Conservation (phyloP, 2,113 vertebrate genomes). For the Tetrax tetrax region DNA sequence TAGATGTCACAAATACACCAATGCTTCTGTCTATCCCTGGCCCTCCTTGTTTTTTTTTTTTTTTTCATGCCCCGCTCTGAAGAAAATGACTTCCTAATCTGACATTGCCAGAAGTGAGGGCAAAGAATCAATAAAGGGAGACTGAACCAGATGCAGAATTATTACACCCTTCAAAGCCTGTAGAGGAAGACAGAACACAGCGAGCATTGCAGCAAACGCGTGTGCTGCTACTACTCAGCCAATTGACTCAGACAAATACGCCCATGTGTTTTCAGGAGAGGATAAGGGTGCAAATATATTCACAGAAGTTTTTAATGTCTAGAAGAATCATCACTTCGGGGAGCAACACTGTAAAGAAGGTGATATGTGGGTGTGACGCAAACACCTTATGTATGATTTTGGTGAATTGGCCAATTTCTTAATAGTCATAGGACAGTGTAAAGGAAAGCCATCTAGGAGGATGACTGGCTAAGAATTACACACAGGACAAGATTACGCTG, state of each 20-base stretch:
- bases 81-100: background rate
- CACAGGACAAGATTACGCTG: background rate
- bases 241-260: background rate
- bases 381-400: background rate
- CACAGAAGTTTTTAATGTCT: background rate
- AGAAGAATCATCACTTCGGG: background rate
- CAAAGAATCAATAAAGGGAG: background rate
- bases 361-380: background rate
- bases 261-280: background rate
- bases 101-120: background rate
- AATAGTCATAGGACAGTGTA: rapidly evolving
- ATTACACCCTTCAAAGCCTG: background rate
- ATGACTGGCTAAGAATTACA: background rate
- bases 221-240: background rate
- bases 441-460: background rate
- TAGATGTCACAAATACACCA: background rate
- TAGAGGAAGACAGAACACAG: background rate
- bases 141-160: background rate
- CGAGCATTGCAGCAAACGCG: no score
- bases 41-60: background rate
- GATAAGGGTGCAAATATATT: background rate
- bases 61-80: background rate
- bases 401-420: background rate
- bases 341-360: background rate
- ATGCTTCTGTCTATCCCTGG: background rate